phyloP scores from a whole-genome alignment of 2,797 vertebrate species.

The Anolis apletophallus region DNA sequence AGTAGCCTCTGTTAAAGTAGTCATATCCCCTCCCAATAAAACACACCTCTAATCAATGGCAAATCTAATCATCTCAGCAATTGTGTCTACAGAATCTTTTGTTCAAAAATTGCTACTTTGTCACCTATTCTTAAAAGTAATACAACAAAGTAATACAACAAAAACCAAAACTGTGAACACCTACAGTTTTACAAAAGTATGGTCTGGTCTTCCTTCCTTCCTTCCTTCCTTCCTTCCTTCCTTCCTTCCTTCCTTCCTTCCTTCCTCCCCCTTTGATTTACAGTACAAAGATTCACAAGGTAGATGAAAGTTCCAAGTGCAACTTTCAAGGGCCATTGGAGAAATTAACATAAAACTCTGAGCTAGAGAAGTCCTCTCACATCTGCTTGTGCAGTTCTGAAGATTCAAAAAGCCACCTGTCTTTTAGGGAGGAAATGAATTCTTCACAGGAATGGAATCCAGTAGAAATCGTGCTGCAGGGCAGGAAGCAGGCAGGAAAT shows the following conservation, averaged over 20 bases:
- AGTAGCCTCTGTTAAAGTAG: not conserved
- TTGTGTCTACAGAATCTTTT: not conserved
- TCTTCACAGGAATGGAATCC: constrained; percentile 32
- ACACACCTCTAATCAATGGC: too few relatives aligned
- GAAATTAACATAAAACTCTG: not conserved
- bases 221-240: not conserved
- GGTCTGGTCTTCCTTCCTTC: not conserved
- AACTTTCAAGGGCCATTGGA: constrained; percentile 22
- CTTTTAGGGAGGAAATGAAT: constrained; percentile 30
- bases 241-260: not conserved
- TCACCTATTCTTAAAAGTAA: not conserved
- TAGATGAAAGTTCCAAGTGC: constrained; percentile 18
- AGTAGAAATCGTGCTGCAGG: constrained; percentile 30
- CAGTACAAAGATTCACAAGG: constrained; percentile 7
- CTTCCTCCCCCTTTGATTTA: not conserved
- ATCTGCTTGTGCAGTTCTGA: constrained; percentile 9
- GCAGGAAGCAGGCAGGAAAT: constrained; percentile 24
- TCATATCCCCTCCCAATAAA: too few relatives aligned
- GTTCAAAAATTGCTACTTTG: not conserved
- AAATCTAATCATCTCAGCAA: too few relatives aligned
- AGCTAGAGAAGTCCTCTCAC: not conserved
- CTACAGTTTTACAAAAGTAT: not conserved
- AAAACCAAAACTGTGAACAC: not conserved
- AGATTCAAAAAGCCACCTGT: constrained; percentile 26
- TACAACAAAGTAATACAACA: not conserved